Percentiles rank a stretch among this genome's conserved stretches.
Evolutionary conservation across 2,113 vertebrate genomes (phyloP).

Genomic region (Odontophorus gujanensis): DNA sequence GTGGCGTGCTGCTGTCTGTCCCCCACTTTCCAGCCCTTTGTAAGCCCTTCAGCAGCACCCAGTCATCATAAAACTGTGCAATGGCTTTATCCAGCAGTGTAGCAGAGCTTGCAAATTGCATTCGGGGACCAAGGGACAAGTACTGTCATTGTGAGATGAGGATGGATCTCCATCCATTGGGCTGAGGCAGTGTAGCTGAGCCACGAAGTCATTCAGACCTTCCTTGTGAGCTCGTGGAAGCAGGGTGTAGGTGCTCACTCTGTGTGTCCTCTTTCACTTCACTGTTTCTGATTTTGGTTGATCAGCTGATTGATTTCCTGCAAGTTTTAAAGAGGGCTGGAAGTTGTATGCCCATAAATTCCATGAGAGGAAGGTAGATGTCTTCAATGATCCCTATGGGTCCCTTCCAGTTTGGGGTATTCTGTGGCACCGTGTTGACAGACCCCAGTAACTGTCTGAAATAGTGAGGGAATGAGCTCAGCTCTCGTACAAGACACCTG

Average conservation of each 20-base stretch:
- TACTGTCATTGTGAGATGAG: accelerated
- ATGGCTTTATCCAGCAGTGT: background rate
- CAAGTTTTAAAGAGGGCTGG: background rate
- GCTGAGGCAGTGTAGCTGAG: background rate
- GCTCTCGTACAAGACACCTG: background rate
- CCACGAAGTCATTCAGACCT: background rate
- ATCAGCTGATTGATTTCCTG: background rate
- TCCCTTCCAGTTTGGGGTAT: no score
- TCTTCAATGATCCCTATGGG: no score
- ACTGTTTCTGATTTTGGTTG: background rate
- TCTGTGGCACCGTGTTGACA: background rate
- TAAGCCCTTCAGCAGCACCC: background rate
- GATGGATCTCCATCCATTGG: background rate
- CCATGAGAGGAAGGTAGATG: background rate
- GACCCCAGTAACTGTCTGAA: background rate
- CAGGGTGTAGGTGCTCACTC: background rate
- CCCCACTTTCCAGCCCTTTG: accelerated
- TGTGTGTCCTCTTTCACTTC: background rate
- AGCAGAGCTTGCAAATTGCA: background rate
- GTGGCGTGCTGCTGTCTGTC: background rate
- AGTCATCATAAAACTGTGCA: accelerated
- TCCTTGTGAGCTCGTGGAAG: background rate
- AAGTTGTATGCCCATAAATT: background rate
- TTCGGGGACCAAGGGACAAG: background rate
- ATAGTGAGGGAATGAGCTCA: background rate